These are phyloP conservation scores for Cephalopachus bancanus DNA, from an alignment of 2,797 vertebrate species.

Conservation along the genomic window DNA sequence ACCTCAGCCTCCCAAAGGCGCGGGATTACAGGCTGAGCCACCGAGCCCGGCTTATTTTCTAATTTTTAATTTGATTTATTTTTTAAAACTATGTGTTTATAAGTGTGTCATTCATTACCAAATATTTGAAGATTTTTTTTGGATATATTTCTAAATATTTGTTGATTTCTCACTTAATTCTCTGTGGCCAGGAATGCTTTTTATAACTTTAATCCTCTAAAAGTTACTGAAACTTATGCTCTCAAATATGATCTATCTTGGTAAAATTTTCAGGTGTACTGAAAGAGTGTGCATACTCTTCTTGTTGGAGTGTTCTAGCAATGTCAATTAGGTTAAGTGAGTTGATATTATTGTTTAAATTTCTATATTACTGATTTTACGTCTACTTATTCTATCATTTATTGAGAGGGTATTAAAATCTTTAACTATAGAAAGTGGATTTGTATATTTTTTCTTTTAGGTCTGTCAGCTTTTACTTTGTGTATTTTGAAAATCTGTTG, in stretches of 20 bases:
- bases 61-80: slow-evolving; percentile 33
- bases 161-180: neutral
- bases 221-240: neutral
- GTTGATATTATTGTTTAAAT: neutral
- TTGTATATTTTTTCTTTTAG: neutral
- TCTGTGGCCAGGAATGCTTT: neutral
- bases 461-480: neutral
- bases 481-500: neutral
- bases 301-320: neutral
- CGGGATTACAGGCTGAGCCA: too few species aligned
- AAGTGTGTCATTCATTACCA: neutral
- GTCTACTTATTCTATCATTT: neutral
- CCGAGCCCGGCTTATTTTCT: too few species aligned
- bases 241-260: neutral
- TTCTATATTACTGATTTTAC: neutral
- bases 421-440: neutral
- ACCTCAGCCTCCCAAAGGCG: too few species aligned
- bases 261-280: neutral
- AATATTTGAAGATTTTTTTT: neutral
- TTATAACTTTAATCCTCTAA: neutral
- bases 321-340: neutral
- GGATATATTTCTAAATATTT: neutral
- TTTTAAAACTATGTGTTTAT: neutral
- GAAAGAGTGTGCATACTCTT: neutral
- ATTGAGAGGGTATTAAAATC: neutral